These are phyloP conservation scores for Dolichotis patagonum DNA, from an alignment of 2,113 vertebrate genomes.

Conservation along the genomic window DNA sequence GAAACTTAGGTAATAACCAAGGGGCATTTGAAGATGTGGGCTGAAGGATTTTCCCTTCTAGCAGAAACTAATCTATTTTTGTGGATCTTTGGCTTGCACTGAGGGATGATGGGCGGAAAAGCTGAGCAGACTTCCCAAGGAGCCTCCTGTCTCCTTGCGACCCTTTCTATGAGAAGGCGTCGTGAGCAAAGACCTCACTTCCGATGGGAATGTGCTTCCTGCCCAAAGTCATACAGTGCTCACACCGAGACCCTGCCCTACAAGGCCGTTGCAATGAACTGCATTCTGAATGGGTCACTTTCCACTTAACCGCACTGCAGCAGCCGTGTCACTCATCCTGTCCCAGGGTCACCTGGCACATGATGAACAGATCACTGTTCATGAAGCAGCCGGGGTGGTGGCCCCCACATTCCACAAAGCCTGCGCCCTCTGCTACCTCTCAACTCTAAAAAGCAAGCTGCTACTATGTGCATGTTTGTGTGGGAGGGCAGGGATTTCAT, in stretches of 20 bases:
- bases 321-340: neutral
- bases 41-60: neutral
- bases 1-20: neutral
- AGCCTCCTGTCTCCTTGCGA: neutral
- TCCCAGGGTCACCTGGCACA: neutral
- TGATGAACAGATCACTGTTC: neutral
- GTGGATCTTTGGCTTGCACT: neutral
- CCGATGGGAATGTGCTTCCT: neutral
- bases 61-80: neutral
- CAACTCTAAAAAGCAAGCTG: neutral
- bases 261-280: neutral
- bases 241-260: neutral
- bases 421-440: neutral
- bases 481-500: neutral
- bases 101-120: neutral
- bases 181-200: neutral
- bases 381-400: neutral
- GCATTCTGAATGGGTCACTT: neutral
- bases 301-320: neutral
- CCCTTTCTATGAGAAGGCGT: neutral
- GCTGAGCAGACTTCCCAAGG: accelerated
- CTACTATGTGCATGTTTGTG: neutral
- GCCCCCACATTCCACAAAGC: neutral
- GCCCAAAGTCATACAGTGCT: neutral
- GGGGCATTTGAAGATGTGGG: neutral